These are phyloP conservation scores for Ursus arctos DNA, from an alignment of 2,113 vertebrate species.

Conservation along the genomic window DNA sequence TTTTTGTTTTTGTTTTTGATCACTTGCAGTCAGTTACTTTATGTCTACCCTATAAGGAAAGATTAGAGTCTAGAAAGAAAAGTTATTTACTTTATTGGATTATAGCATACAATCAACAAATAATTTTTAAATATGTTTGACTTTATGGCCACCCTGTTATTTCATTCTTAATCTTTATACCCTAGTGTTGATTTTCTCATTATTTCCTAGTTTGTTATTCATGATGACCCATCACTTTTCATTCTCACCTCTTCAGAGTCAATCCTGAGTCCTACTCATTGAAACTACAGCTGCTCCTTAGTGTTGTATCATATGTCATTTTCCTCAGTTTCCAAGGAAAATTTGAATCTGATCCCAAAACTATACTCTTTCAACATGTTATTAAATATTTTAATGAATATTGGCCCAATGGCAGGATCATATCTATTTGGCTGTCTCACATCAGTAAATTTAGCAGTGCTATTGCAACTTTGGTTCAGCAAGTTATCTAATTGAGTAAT, in stretches of 20 bases:
- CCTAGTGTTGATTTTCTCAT: background rate
- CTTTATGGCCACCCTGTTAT: background rate
- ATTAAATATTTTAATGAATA: constrained; percentile 20
- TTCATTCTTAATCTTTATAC: constrained; percentile 58
- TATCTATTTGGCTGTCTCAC: background rate
- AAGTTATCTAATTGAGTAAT: constrained; percentile 53
- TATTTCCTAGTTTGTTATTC: constrained; percentile 1
- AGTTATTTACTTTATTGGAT: background rate
- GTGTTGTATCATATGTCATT: background rate
- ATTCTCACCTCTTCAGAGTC: background rate
- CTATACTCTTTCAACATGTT: background rate
- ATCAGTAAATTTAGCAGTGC: background rate
- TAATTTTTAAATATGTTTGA: background rate
- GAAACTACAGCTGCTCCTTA: background rate
- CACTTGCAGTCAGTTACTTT: background rate
- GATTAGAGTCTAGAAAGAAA: background rate
- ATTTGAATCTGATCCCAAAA: constrained; percentile 6
- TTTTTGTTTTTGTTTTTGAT: constrained; percentile 21
- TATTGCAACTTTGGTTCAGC: background rate
- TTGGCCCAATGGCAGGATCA: background rate
- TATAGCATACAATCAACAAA: background rate
- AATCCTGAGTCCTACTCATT: background rate
- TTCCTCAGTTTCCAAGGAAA: constrained; percentile 23
- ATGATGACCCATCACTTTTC: background rate
- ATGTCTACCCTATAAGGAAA: background rate